phyloP scores from a whole-genome alignment of 2,888 invertebrate genomes.

The Athripsodes cinereus region DNA sequence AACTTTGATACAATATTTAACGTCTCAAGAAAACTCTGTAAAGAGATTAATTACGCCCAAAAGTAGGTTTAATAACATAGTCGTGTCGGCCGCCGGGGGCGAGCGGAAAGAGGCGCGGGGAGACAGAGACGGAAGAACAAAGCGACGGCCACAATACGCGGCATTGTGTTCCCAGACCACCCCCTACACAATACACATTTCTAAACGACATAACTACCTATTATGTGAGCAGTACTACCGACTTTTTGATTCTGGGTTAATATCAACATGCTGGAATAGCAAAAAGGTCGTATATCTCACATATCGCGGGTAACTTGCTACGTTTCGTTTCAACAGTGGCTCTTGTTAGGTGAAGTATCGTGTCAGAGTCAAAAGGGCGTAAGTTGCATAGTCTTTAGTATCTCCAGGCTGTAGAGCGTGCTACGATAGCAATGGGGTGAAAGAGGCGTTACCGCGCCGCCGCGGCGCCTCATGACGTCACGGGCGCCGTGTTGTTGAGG shows the following conservation, averaged over 20 bases:
- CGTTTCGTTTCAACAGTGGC: background rate
- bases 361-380: slow-evolving; percentile 9
- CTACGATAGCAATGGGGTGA: slow-evolving; percentile 2
- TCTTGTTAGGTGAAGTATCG: slow-evolving; percentile 1
- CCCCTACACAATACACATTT: slow-evolving; percentile 4
- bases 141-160: slow-evolving; percentile 26
- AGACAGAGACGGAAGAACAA: slow-evolving; percentile 23
- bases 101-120: background rate
- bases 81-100: slow-evolving; percentile 1
- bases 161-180: slow-evolving; percentile 38
- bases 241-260: background rate
- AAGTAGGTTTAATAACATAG: slow-evolving; percentile 21
- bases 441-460: slow-evolving; percentile 25
- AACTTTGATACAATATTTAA: slow-evolving; percentile 23
- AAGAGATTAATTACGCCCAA: slow-evolving; percentile 25
- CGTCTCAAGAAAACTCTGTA: slow-evolving; percentile 24
- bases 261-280: background rate
- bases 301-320: background rate
- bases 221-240: background rate
- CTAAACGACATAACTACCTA: slow-evolving; percentile 3
- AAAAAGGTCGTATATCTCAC: slow-evolving; percentile 1
- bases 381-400: slow-evolving; percentile 1
- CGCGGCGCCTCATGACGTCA: slow-evolving; percentile 24
- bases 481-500: slow-evolving; percentile 10
- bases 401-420: slow-evolving; percentile 6